Base-by-base conservation (phyloP, 2,888 invertebrate species). In the Coleophora flavipennella region DNA sequence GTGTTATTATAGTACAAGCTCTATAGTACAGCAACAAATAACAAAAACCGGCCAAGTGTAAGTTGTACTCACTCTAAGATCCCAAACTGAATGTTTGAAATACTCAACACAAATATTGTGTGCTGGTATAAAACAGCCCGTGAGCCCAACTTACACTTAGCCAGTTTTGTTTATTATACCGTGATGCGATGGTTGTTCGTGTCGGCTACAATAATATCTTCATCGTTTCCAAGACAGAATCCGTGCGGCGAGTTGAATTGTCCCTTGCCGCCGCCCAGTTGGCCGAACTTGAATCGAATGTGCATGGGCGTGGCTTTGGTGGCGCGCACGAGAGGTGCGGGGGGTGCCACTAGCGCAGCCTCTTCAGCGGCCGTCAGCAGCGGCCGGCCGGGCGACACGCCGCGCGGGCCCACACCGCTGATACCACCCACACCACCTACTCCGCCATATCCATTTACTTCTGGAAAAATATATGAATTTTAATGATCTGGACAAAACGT, bases 221-320 rank as follows among this genome's bases (percentile, higher is more conserved):
- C 97, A 62, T 97, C 96, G 38, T 92, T 88, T 28, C 97, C 97
- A 48, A 98, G 87, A 65, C 97, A 98, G 75, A 98, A 98, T 34
- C 97, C 97, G 75, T 98, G 97, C 0, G 97, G 97, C 0, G 97
- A 97, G 79, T 96, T 97, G 63, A 98, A 97, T 78, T 97, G 97
- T 13, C 95, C 94, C 68, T 95, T 95, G 46, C 92, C 92, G 25
- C 95, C 93, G 25, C 97, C 97, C 49, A 97, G 86, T 57, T 95
- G 95, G 9, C 97, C 97, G 76, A 97, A 97, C 79, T 97, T 97
- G 79, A 92, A 94, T 38, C 94, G 88, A 53, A 94, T 93, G 67
- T 94, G 93, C 94, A 94, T 94, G 1, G 93, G 91, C 20, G 92
- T 91, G 33, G 93, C 90, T 71, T 93, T 93, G 46, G 89, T 89